Evolutionary conservation across 2,888 invertebrate species (phyloP).

Genomic region (Lithosia quadra): DNA sequence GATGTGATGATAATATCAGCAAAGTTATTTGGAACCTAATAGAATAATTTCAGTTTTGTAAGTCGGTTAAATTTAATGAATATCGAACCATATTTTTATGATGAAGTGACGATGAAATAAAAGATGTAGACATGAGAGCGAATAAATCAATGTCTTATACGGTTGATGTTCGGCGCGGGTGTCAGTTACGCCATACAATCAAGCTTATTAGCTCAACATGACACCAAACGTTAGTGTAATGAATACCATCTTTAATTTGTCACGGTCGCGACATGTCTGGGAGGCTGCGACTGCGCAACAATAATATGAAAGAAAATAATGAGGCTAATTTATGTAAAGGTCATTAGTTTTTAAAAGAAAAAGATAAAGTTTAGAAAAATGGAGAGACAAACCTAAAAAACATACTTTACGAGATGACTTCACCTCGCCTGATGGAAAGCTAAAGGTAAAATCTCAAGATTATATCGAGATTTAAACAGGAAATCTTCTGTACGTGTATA

Average conservation of each 20-base stretch:
- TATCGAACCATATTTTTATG: no score
- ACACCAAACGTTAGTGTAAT: not conserved
- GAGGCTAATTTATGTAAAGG: not conserved
- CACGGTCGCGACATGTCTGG: not conserved
- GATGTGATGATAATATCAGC: no score
- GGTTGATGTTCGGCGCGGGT: not conserved
- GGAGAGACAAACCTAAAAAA: no score
- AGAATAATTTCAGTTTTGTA: no score
- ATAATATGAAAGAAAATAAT: not conserved
- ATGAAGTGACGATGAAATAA: not conserved
- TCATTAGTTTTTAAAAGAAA: not conserved
- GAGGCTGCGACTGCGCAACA: not conserved
- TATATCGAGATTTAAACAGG: no score
- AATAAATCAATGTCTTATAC: not conserved
- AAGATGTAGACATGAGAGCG: not conserved
- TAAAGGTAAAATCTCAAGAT: no score
- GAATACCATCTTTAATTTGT: not conserved
- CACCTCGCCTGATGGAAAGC: no score
- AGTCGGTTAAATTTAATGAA: no score
- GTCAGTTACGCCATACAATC: not conserved
- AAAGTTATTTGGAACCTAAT: no score
- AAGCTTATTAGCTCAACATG: not conserved
- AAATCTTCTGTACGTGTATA: no score
- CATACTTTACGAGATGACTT: no score
- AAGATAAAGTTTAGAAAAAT: no score